Conservation (phyloP, 2,797 vertebrate species). For the Etheostoma nigrum region DNA sequence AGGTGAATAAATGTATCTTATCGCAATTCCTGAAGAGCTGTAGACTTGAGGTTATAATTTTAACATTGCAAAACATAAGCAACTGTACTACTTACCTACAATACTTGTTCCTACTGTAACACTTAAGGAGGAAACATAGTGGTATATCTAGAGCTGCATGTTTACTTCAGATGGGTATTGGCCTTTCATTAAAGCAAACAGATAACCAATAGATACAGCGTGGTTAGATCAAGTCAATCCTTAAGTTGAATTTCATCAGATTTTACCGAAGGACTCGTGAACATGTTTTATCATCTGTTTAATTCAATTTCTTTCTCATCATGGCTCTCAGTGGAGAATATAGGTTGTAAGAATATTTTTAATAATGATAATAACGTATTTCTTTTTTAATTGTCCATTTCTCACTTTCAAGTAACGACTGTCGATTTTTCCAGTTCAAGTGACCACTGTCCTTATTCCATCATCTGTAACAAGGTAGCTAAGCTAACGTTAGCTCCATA, state of each 20-base stretch:
- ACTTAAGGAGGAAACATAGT: neutral
- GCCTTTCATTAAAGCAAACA: slow-evolving; percentile 16
- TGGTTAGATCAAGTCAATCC: slow-evolving; percentile 17
- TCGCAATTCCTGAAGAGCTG: neutral
- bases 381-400: no score
- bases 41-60: neutral
- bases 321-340: neutral
- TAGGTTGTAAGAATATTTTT: neutral
- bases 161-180: neutral
- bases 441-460: no score
- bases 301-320: neutral
- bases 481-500: no score
- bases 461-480: no score
- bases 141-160: neutral
- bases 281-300: slow-evolving; percentile 1
- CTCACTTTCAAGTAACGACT: no score
- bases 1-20: slow-evolving; percentile 12
- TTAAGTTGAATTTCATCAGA: slow-evolving; percentile 16
- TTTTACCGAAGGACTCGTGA: neutral
- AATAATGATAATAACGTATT: neutral
- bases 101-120: slow-evolving; percentile 5
- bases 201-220: slow-evolving; percentile 5
- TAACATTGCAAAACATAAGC: slow-evolving; percentile 4
- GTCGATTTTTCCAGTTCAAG: no score
- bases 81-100: neutral